These are phyloP conservation scores for Plutella xylostella DNA, from an alignment of 2,888 invertebrate species.

Conservation along the genomic window DNA sequence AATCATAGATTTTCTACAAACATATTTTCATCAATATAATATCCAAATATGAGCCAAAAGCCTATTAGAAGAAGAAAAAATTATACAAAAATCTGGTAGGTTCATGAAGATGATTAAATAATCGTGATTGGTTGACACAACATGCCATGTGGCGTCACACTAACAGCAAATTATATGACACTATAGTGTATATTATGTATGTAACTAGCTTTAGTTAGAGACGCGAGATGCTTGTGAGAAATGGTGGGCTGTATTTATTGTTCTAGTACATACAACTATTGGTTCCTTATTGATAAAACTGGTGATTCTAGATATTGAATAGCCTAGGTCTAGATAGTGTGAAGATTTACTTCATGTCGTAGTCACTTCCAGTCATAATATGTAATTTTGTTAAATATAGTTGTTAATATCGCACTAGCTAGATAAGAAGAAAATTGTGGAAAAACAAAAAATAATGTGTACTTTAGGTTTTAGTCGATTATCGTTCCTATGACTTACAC, in stretches of 20 bases:
- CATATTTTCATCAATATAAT: too few relatives aligned
- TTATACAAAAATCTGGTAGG: too few relatives aligned
- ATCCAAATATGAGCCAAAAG: too few relatives aligned
- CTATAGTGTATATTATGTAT: not conserved
- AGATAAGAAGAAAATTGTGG: not conserved
- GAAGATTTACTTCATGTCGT: constrained; percentile 52
- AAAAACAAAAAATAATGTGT: not conserved
- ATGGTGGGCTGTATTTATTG: constrained; percentile 11
- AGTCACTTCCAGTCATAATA: constrained; percentile 71
- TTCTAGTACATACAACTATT: constrained; percentile 23
- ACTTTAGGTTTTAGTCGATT: constrained; percentile 23
- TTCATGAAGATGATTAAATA: too few relatives aligned
- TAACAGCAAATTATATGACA: too few relatives aligned
- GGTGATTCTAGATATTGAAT: constrained; percentile 13
- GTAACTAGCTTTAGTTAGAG: too few relatives aligned
- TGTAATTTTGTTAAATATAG: not conserved
- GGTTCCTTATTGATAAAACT: constrained; percentile 48
- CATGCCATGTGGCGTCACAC: too few relatives aligned
- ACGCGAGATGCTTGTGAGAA: too few relatives aligned
- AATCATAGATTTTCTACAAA: too few relatives aligned
- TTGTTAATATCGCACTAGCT: not conserved
- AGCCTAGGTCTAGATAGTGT: constrained; percentile 21
- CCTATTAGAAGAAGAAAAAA: too few relatives aligned
- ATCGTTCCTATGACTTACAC: constrained; percentile 56
- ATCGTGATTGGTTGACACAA: too few relatives aligned